Percentiles rank a stretch among this genome's conserved stretches.
Conservation (phyloP, 1,140 invertebrate genomes). For the Trachelipus rathkii region DNA sequence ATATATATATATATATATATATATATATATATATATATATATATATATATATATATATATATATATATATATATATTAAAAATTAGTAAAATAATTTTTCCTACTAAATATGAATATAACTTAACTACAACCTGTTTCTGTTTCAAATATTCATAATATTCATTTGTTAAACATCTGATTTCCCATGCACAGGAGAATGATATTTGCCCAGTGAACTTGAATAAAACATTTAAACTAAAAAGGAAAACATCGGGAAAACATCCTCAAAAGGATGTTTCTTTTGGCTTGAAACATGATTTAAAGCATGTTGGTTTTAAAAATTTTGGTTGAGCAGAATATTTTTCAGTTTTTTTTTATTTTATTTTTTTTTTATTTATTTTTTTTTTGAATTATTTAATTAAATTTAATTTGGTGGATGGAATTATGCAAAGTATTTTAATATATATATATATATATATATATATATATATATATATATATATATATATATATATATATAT, state of each 20-base stretch:
- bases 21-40: neutral
- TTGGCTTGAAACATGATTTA: too few species aligned
- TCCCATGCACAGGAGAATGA: neutral
- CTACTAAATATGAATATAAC: neutral
- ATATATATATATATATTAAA: constrained; percentile 9
- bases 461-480: too few species aligned
- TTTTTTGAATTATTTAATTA: too few species aligned
- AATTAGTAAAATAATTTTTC: neutral
- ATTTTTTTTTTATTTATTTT: too few species aligned
- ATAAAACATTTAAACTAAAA: neutral
- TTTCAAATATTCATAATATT: too few species aligned
- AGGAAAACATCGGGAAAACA: neutral
- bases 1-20: neutral
- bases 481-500: too few species aligned
- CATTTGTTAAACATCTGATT: neutral
- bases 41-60: constrained; percentile 2
- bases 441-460: too few species aligned
- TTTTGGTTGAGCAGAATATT: too few species aligned
- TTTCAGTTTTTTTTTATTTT: too few species aligned
- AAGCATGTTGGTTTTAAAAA: too few species aligned
- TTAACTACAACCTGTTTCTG: neutral
- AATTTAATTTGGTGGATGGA: too few species aligned
- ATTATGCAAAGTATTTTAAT: too few species aligned
- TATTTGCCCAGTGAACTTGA: neutral
- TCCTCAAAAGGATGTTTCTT: neutral